Conservation (phyloP, 2,888 invertebrate genomes). For the Antheraea yamamai region DNA sequence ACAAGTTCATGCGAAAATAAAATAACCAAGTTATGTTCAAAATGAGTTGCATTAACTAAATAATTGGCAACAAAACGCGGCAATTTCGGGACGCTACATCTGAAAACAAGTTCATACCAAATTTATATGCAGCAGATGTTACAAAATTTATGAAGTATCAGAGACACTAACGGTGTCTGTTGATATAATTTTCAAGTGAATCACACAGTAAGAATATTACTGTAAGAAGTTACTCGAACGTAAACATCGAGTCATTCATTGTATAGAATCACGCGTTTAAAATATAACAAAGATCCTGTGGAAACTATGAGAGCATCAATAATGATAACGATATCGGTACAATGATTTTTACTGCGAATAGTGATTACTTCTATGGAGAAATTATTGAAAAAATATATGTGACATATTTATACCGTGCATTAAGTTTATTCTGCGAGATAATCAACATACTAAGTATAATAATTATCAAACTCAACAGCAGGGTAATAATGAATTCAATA, state of each 20-base stretch:
- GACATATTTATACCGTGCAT: not conserved
- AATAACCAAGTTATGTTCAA: not conserved
- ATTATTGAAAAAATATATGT: not conserved
- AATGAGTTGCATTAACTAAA: not conserved
- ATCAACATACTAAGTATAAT: not conserved
- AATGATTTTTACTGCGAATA: not conserved
- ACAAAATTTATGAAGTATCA: not conserved
- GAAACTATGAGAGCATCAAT: not conserved
- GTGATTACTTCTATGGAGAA: not conserved
- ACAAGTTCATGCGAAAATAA: not conserved
- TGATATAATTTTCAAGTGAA: not conserved
- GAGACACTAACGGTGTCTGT: not conserved
- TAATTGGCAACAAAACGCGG: not conserved
- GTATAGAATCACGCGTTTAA: not conserved
- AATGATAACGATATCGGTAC: not conserved
- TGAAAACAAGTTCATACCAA: constrained; percentile 1
- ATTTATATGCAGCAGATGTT: constrained; percentile 3
- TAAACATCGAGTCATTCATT: not conserved
- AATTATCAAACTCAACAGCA: not conserved
- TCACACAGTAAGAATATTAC: not conserved
- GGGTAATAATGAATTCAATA: constrained; percentile 25
- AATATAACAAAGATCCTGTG: not conserved
- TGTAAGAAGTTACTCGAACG: not conserved
- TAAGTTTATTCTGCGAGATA: not conserved
- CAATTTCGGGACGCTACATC: not conserved